Evolutionary conservation across 2,888 invertebrate genomes (phyloP).

Genomic region (Hetaerina titia): DNA sequence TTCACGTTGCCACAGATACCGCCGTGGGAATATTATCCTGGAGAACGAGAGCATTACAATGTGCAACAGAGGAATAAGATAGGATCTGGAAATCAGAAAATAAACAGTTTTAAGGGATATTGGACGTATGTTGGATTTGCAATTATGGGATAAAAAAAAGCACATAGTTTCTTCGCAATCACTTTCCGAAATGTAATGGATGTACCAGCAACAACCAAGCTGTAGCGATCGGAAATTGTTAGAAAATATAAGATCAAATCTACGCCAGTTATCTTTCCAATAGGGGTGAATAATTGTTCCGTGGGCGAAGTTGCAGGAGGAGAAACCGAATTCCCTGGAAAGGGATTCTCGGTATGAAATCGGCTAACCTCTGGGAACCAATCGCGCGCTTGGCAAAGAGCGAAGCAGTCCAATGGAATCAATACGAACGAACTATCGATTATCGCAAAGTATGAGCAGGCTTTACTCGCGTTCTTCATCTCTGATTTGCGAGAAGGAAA

Average conservation of each 20-base stretch:
- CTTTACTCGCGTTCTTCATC: background rate
- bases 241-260: background rate
- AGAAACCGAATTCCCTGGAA: background rate
- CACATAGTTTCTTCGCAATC: too few species aligned
- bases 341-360: background rate
- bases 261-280: background rate
- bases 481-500: background rate
- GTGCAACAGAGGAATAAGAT: too few species aligned
- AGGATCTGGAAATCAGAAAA: too few species aligned
- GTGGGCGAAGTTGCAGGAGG: background rate
- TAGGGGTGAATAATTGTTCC: background rate
- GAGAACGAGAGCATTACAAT: too few species aligned
- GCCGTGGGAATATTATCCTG: too few species aligned
- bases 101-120: too few species aligned
- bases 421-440: constrained; percentile 11
- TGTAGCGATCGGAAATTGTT: background rate
- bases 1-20: too few species aligned
- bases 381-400: background rate
- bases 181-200: too few species aligned
- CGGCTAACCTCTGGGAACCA: constrained; percentile 22
- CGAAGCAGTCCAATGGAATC: background rate
- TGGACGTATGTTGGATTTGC: too few species aligned
- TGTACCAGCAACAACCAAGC: background rate
- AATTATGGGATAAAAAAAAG: too few species aligned
- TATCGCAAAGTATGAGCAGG: background rate